phyloP scores from a whole-genome alignment of 2,797 vertebrate genomes.

The Hypotaenidia philippensis region DNA sequence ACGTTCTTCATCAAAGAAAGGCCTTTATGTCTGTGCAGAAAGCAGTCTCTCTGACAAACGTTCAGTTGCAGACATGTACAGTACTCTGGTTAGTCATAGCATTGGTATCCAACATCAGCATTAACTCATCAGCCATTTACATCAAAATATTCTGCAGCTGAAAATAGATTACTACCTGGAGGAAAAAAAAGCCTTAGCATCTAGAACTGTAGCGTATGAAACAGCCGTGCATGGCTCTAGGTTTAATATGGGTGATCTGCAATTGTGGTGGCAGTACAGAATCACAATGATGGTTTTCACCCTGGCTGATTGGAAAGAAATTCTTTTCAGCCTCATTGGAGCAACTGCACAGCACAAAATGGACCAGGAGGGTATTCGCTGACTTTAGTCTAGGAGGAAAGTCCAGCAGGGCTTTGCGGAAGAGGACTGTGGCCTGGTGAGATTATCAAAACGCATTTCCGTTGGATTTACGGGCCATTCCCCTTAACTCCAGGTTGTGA shows the following conservation, averaged over 20 bases:
- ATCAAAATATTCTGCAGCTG: neutral
- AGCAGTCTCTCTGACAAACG: neutral
- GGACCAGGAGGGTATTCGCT: neutral
- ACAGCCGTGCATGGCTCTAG: neutral
- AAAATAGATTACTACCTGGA: neutral
- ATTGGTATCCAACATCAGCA: neutral
- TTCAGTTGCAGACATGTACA: neutral
- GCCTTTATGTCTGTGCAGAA: neutral
- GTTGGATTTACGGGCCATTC: neutral
- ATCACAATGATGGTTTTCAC: neutral
- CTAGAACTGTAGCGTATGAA: neutral
- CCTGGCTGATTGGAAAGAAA: neutral
- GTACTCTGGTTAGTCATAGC: neutral
- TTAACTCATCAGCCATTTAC: neutral
- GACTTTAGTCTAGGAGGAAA: neutral
- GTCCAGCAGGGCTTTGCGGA: neutral
- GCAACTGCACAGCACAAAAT: neutral
- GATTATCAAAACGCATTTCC: neutral
- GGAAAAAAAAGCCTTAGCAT: neutral
- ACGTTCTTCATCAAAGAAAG: neutral
- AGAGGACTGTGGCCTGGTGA: neutral
- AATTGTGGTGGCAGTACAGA: neutral
- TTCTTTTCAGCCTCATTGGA: neutral
- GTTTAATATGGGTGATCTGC: neutral
- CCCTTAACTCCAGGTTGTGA: neutral